phyloP scores from a whole-genome alignment of 2,797 vertebrate species.

The Notoglanidium macrostoma region DNA sequence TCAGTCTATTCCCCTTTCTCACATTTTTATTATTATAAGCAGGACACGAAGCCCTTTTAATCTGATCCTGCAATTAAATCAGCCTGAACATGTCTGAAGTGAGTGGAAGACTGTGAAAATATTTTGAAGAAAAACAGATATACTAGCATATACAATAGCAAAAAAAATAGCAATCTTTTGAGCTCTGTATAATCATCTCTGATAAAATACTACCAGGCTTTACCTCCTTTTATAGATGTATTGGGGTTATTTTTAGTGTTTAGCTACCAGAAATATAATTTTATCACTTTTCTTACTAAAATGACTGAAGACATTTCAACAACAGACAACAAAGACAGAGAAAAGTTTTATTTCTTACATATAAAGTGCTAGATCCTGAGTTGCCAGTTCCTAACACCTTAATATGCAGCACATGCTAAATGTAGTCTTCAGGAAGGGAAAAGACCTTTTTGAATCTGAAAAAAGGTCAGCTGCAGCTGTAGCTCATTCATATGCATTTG shows the following conservation, averaged over 20 bases:
- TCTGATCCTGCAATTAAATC: conserved; percentile 51
- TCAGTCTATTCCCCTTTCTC: conserved; percentile 41
- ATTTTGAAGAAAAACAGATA: conserved; percentile 43
- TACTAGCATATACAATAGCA: background rate
- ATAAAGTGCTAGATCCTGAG: conserved; percentile 20
- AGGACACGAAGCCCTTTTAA: conserved; percentile 59
- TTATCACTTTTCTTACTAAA: background rate
- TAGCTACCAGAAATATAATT: background rate
- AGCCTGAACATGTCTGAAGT: conserved; percentile 50
- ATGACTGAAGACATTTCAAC: background rate
- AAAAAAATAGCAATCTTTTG: no score
- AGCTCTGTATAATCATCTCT: background rate
- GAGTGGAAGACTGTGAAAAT: conserved; percentile 38
- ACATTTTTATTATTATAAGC: conserved; percentile 58
- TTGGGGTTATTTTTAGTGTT: background rate
- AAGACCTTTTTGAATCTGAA: conserved; percentile 74
- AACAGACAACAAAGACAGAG: background rate
- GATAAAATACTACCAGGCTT: background rate
- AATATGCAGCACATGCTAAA: conserved; percentile 76
- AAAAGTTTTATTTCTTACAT: conserved; percentile 8
- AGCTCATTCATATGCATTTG: conserved; percentile 69
- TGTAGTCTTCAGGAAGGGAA: conserved; percentile 44
- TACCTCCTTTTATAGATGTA: background rate
- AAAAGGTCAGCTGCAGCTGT: conserved; percentile 45
- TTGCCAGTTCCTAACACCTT: conserved; percentile 41